A percentile compares a stretch with the other conserved stretches of the same genome.
Conservation (phyloP, 2,888 invertebrate species). For the Pardosa pseudoannulata region DNA sequence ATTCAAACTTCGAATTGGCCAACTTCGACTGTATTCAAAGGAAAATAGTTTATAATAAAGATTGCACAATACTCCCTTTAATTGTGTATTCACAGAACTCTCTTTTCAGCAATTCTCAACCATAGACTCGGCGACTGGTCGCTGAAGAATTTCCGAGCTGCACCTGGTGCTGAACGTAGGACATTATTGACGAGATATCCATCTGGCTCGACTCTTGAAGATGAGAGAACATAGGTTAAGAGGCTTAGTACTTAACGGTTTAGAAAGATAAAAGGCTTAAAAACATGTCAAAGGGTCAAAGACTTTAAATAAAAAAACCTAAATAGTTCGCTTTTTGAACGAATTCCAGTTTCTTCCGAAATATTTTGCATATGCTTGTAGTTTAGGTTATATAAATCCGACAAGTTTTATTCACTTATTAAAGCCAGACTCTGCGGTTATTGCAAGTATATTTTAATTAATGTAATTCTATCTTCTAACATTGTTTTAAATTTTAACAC, state of each 20-base stretch:
- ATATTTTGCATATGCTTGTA: neutral
- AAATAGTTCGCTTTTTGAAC: too few species aligned
- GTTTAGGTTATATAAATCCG: neutral
- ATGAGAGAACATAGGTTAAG: neutral
- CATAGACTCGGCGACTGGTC: conserved; percentile 37
- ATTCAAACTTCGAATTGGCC: too few species aligned
- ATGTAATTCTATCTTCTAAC: neutral
- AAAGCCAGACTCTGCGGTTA: conserved; percentile 38
- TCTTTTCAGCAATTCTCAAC: conserved; percentile 46
- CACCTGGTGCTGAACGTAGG: conserved; percentile 58
- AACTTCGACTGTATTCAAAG: too few species aligned
- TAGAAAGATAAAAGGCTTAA: too few species aligned
- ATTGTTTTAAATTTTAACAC: conserved; percentile 23
- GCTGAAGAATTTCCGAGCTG: conserved; percentile 48
- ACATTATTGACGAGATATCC: conserved; percentile 5
- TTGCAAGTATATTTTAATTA: conserved; percentile 47
- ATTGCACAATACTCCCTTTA: too few species aligned
- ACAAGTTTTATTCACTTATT: conserved; percentile 33
- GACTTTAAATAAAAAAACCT: too few species aligned
- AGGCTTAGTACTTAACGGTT: neutral
- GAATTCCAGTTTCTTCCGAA: conserved; percentile 1
- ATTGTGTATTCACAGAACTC: too few species aligned
- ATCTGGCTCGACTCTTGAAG: neutral
- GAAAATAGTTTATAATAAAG: too few species aligned
- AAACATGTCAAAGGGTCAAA: too few species aligned